These are phyloP conservation scores for Melanaphis sacchari DNA, from an alignment of 1,140 invertebrate species.

Conservation along the genomic window DNA sequence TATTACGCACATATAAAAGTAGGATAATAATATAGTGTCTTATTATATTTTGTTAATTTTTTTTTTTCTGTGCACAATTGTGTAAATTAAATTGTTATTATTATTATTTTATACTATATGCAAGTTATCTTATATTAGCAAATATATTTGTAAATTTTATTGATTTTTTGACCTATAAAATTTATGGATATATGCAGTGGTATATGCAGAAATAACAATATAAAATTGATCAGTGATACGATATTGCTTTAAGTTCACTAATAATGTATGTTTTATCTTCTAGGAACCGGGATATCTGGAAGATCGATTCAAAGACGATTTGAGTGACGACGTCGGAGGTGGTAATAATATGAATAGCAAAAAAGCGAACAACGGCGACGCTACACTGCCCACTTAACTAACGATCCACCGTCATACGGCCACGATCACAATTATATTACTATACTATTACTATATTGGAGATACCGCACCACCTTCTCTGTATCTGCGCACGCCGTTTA, in stretches of 20 bases:
- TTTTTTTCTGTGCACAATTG: background rate
- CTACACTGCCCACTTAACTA: conserved; percentile 33
- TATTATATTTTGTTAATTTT: background rate
- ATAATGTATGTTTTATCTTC: background rate
- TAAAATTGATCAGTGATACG: background rate
- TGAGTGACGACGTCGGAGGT: background rate
- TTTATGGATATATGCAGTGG: background rate
- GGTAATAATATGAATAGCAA: background rate
- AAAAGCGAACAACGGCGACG: conserved; percentile 11
- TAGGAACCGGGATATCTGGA: conserved; percentile 48
- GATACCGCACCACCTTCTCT: background rate
- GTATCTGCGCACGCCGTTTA: background rate
- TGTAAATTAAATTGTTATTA: background rate
- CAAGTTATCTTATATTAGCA: background rate
- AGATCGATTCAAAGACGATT: background rate
- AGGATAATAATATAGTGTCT: background rate
- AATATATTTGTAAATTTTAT: background rate
- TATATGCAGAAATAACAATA: background rate
- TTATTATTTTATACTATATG: background rate
- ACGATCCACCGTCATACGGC: background rate
- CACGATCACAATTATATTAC: background rate
- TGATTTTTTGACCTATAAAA: background rate
- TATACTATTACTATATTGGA: background rate
- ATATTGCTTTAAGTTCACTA: background rate
- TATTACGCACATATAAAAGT: background rate